Percentiles rank a stretch among this genome's conserved stretches.
These are phyloP conservation scores for Caenorhabditis remanei DNA, from an alignment of 1,140 invertebrate species.

Conservation along the genomic window DNA sequence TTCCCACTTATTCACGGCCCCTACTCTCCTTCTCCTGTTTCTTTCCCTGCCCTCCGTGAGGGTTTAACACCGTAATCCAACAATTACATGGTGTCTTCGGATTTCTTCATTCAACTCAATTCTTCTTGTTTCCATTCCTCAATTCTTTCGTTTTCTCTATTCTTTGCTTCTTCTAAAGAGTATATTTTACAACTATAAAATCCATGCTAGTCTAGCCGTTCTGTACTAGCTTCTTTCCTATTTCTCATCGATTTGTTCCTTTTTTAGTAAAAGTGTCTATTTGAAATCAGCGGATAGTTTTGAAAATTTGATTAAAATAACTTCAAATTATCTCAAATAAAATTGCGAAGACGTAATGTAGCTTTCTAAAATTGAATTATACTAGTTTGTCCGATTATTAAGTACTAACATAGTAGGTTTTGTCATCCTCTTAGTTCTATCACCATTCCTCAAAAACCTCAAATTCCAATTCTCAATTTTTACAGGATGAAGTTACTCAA, in stretches of 20 bases:
- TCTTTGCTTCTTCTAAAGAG: not conserved
- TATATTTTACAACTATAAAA: not conserved
- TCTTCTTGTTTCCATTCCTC: not conserved
- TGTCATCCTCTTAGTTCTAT: not conserved
- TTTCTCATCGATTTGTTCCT: not conserved
- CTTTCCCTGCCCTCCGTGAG: slow-evolving; percentile 25
- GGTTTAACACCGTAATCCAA: slow-evolving; percentile 53
- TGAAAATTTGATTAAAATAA: no score
- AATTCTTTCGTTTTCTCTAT: not conserved
- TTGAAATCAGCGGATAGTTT: no score
- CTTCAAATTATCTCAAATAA: no score
- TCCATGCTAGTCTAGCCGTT: slow-evolving; percentile 22
- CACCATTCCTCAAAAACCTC: not conserved
- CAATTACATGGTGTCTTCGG: slow-evolving; percentile 41
- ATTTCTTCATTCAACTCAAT: slow-evolving; percentile 11
- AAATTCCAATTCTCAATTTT: not conserved
- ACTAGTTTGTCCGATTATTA: no score
- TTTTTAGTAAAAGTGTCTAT: not conserved
- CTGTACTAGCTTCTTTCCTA: not conserved
- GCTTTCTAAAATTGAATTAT: no score
- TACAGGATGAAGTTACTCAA: slow-evolving; percentile 44
- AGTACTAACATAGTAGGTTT: not conserved
- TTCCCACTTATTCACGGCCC: no score
- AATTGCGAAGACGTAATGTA: no score
- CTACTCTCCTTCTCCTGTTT: not conserved